phyloP scores from a whole-genome alignment of 1,140 invertebrate genomes.

The Sycobia sp. region DNA sequence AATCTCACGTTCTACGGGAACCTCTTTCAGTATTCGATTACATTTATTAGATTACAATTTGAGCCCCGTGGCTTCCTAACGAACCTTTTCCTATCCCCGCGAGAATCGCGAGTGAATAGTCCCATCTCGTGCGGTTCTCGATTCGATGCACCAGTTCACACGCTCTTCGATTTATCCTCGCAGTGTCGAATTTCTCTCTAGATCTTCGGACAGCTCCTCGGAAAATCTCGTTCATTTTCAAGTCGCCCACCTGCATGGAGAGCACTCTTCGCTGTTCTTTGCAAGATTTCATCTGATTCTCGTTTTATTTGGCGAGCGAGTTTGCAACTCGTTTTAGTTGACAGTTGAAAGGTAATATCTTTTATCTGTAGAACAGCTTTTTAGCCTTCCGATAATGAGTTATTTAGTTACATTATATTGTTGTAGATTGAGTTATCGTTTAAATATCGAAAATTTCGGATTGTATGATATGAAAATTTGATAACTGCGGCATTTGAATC shows the following conservation, averaged over 20 bases:
- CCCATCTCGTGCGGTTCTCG: background rate
- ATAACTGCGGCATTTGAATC: too few species aligned
- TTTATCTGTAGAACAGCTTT: background rate
- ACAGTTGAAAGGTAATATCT: conserved; percentile 1
- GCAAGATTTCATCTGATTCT: background rate
- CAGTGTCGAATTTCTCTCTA: conserved; percentile 10
- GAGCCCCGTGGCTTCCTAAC: background rate
- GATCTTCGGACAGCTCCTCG: background rate
- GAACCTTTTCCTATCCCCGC: conserved; percentile 2
- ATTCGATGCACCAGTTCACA: background rate
- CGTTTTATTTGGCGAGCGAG: background rate
- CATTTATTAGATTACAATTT: conserved; percentile 30
- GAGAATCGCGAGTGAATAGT: background rate
- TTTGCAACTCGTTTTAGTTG: conserved; percentile 8
- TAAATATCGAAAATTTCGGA: too few species aligned
- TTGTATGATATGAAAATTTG: too few species aligned
- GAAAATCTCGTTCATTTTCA: background rate
- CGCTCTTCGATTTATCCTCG: background rate
- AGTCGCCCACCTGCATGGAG: background rate
- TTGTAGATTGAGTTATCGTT: too few species aligned
- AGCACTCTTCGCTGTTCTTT: background rate
- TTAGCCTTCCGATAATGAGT: conserved; percentile 15
- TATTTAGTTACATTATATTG: conserved; percentile 15
- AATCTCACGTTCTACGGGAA: conserved; percentile 22
- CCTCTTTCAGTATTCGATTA: conserved; percentile 16